Evolutionary conservation across 2,888 invertebrate genomes (phyloP).

Genomic region (Actias luna): DNA sequence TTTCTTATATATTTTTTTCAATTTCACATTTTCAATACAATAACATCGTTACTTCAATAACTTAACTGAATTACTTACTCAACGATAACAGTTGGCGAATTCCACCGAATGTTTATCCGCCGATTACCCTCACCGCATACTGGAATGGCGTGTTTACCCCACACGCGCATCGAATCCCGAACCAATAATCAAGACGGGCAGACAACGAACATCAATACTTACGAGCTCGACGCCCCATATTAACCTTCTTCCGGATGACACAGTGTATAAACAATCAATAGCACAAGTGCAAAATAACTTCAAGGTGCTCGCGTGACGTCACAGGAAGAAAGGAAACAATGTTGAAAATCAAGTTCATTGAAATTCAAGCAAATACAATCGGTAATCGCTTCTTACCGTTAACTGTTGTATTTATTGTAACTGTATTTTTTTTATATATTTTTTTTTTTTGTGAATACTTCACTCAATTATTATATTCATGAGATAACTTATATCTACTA

Average conservation of each 20-base stretch:
- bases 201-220: slow-evolving; percentile 38
- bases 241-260: slow-evolving; percentile 26
- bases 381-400: too few relatives aligned
- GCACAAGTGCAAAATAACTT: background rate
- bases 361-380: too few relatives aligned
- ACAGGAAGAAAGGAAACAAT: too few relatives aligned
- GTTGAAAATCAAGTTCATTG: too few relatives aligned
- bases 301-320: too few relatives aligned
- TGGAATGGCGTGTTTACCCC: slow-evolving; percentile 13
- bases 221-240: slow-evolving; percentile 28
- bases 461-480: too few relatives aligned
- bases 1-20: too few relatives aligned
- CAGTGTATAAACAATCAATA: slow-evolving; percentile 21
- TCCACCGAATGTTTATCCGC: slow-evolving; percentile 24
- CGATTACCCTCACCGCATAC: slow-evolving; percentile 26
- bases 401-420: too few relatives aligned
- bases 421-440: too few relatives aligned
- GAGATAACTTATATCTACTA: too few relatives aligned
- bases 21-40: too few relatives aligned
- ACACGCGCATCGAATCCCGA: slow-evolving; percentile 29
- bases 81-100: background rate
- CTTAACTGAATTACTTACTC: background rate
- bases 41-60: background rate
- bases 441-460: too few relatives aligned
- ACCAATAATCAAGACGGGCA: slow-evolving; percentile 37